Conservation (phyloP, 2,888 invertebrate genomes). For the Sisyra nigra region DNA sequence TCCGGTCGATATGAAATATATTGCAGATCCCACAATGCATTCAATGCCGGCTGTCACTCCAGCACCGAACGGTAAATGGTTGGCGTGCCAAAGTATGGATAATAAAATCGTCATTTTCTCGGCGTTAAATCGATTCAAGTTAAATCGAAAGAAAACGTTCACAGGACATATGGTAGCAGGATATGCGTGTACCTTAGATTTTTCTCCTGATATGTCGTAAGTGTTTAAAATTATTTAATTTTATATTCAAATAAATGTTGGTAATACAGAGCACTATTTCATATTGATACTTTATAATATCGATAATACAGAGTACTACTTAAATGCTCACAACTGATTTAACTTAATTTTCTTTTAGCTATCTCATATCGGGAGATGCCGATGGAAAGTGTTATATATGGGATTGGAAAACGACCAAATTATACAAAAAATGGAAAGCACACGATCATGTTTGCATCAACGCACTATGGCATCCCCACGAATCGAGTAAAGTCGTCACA, state of each 20-base stretch:
- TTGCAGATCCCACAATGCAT: conserved; percentile 98
- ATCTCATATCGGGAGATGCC: conserved; percentile 93
- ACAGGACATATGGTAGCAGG: conserved; percentile 99
- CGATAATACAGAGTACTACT: neutral
- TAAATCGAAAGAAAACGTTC: conserved; percentile 96
- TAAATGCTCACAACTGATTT: neutral
- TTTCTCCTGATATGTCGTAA: conserved; percentile 96
- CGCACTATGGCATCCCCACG: conserved; percentile 96
- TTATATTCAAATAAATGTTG: too few species aligned
- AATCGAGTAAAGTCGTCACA: conserved; percentile 91
- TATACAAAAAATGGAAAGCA: conserved; percentile 98
- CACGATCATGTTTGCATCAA: conserved; percentile 96
- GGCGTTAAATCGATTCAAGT: conserved; percentile 90
- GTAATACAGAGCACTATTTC: too few species aligned
- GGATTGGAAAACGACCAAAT: conserved; percentile 99
- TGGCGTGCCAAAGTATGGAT: conserved; percentile 98
- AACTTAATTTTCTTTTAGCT: conserved; percentile 42
- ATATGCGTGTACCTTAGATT: conserved; percentile 93
- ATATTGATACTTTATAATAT: too few species aligned
- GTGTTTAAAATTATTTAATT: conserved; percentile 6
- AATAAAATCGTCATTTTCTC: conserved; percentile 98
- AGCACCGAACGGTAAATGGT: conserved; percentile 96
- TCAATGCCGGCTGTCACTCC: conserved; percentile 94
- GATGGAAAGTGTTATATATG: conserved; percentile 98
- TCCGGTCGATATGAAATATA: conserved; percentile 99